Evolutionary conservation across 2,888 invertebrate species (phyloP), one percentile per base, ranked within the genome.

Genomic region (Orthosia incerta): DNA sequence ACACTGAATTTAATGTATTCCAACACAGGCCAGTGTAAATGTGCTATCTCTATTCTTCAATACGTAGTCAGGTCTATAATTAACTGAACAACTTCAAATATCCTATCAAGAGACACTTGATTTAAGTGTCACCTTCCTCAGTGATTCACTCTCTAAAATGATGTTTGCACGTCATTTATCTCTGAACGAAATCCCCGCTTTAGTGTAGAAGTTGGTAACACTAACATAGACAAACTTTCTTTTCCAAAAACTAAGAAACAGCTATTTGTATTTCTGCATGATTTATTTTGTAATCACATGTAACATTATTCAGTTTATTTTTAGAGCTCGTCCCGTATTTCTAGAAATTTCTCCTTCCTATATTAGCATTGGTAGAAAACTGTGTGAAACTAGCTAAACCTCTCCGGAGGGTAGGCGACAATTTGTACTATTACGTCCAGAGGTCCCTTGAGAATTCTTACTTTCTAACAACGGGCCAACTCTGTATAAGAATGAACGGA

Each of bases 381-480:
- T 68, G 79, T 82, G 85, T 85, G 87, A 87, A 88, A 88, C 79
- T 80, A 84, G 59, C 61, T 76, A 76, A 85, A 79, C 70, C 71
- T 85, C 86, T 84, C 87, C 78, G 60, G 82, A 85, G 86, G 86
- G 79, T 68, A 70, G 39, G 64, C 61, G 79, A 83, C 84, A 81
- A 83, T 81, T 86, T 85, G 76, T 83, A 67, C 71, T 57, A 84
- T 86, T 82, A 86, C 71, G 50, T 63, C 56, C 57, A 50, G 31
- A 46, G 55, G 59, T 73, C 84, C 82, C 79, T 83, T 63, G 78
- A 77, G 77, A 74, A 76, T 72, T 76, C 71, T 78, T 71, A 82
- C 87, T 87, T 86, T 86, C 87, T 74, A 84, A 75, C 64, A 80
- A 66, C 55, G 48, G 26, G 65, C 64, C 67, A 60, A 68, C 59